Evolutionary conservation across 53 echinoderm and acorn worm genomes (phyloP), one percentile per base, ranked within the genome.

Genomic region (Stichopus horrens): DNA sequence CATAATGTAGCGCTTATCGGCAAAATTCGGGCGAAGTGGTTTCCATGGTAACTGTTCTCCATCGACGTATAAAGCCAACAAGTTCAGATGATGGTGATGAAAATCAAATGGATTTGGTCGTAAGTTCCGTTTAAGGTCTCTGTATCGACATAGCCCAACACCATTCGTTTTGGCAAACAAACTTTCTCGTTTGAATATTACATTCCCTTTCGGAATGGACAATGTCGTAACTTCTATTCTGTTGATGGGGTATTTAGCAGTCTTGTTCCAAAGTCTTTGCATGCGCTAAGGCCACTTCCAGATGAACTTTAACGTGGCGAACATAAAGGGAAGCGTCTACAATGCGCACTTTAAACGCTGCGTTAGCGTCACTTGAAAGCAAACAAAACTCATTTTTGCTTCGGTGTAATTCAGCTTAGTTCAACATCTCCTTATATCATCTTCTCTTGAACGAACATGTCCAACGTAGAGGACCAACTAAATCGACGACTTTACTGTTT

Each of bases 191-290:
- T 87, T 91, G 73, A 92, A 89, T 1, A 89, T 87, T 76, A 90
- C 75, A 76, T 92, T 89, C 22, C 94, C 94, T 7, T 74, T 68
- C 1, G 94, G 94, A 8, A 94, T 90, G 54, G 89, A 82, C 74
- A 94, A 91, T 1, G 93, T 84, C 21, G 91, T 94, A 14, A 94
- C 90, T 18, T 88, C 91, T n/a, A 84, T 88, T 74, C 91, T 83
- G 10, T 77, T 66, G 23, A 95, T 87, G 58, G 93, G 95, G 73
- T 95, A 95, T 82, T 95, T 95, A 0, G 95, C 92, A 7, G 93
- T 91, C 22, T 88, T 73, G 78, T 66, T 94, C 90, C 74, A 94
- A 82, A n/a, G 77, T 81, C 60, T 94, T 91, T 5, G 92, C 94
- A 63, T 94, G 73, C n/a, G n/a, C n/a, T n/a, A n/a, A n/a, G n/a